A percentile compares a stretch with the other conserved stretches of the same genome.
Evolutionary conservation across 2,888 invertebrate genomes (phyloP).

Genomic region (Amblyjoppa fuscipennis): DNA sequence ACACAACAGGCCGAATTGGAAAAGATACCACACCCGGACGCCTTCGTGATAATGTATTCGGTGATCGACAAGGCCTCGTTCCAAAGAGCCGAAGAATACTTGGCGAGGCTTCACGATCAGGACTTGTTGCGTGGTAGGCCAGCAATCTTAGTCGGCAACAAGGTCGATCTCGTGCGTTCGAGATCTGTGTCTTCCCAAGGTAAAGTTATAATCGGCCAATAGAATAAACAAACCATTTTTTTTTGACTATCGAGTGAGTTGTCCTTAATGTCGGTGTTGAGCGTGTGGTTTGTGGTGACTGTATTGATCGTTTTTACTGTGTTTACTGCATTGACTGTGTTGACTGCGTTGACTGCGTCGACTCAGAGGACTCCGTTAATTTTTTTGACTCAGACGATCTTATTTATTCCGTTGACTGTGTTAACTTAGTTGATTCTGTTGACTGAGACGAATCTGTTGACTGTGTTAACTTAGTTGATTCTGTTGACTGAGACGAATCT

Average conservation of each 20-base stretch:
- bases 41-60: conserved; percentile 95
- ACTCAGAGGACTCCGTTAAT: too few relatives aligned
- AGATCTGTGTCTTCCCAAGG: conserved; percentile 96
- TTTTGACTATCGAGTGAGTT: neutral
- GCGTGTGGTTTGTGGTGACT: neutral
- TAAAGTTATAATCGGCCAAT: conserved; percentile 82
- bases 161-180: conserved; percentile 96
- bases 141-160: conserved; percentile 95
- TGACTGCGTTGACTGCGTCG: too few relatives aligned
- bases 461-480: too few relatives aligned
- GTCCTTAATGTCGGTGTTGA: too few relatives aligned
- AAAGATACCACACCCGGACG: conserved; percentile 90
- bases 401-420: too few relatives aligned
- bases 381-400: too few relatives aligned
- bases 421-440: too few relatives aligned
- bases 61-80: conserved; percentile 96
- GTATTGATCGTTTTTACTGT: too few relatives aligned
- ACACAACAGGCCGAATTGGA: conserved; percentile 90
- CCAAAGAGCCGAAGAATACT: conserved; percentile 92
- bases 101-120: conserved; percentile 92
- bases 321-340: too few relatives aligned
- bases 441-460: too few relatives aligned
- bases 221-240: neutral
- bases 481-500: too few relatives aligned
- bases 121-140: conserved; percentile 92